Evolutionary conservation across 2,797 vertebrate genomes (phyloP), one percentile per base, ranked within the genome.

Genomic region (Hydrocynus forskahlii): DNA sequence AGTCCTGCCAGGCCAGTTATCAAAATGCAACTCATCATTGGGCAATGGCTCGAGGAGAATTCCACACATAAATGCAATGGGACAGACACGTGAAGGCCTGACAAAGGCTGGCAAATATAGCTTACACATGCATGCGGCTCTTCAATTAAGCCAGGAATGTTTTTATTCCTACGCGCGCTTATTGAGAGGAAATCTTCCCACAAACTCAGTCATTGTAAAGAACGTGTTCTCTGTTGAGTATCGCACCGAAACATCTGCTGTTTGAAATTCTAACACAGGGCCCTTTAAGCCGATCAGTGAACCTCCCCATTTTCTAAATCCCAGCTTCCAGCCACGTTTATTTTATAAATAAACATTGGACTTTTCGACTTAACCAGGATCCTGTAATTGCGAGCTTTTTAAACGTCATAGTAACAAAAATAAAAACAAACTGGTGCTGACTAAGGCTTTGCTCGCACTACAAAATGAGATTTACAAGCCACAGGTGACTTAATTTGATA

Each of bases 221-320:
- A 78, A 54, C 60, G 62, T 73, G 54, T 80, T 79, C 55, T 74
- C 23, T 64, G 43, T 17, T 29, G 14, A 43, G 38, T 86, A 86
- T 87, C 86, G 79, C 63, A 78, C 67, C 43, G 25, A 86, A 89
- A 89, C 87, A 89, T 86, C 87, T 88, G 88, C 72, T 82, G 68
- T 82, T 74, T 80, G 50, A 83, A 75, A 80, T 79, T 57, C 55
- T 66, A 74, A 84, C 45, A 50, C 40, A 60, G 73, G 75, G 66
- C 19, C 66, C 63, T 66, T 52, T 38, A 81, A 78, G 83, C 54
- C 29, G 81, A 83, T 83, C 72, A 60, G 63, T 38, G 60, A 48
- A 10, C 60, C 52, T 48, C 21, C 67, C 50, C 64, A 59, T 77
- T 82, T 78, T 66, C 60, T 71, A 43, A 78, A n/a, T 17, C 38